These are phyloP conservation scores for Brenthis daphne DNA, from an alignment of 2,888 invertebrate species.

Conservation along the genomic window DNA sequence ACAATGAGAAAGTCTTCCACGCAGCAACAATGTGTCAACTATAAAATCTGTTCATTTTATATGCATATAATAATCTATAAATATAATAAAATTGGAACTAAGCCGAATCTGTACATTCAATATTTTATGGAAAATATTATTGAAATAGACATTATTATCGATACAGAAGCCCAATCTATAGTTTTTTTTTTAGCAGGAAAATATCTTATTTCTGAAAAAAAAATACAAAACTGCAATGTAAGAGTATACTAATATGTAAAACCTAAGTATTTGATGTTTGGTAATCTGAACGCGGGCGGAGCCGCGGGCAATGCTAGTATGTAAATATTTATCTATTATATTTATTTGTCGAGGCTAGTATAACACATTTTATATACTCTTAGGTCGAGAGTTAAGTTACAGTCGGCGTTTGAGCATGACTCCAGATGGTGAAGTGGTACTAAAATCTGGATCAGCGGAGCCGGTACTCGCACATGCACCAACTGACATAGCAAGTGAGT, in stretches of 20 bases:
- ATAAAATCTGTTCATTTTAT: background rate
- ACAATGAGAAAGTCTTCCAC: constrained; percentile 24
- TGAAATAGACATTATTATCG: no score
- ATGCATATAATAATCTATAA: background rate
- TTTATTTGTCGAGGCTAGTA: background rate
- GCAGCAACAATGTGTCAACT: constrained; percentile 3
- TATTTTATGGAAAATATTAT: no score
- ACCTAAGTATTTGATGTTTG: no score
- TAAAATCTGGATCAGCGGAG: constrained; percentile 71
- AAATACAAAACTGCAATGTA: no score
- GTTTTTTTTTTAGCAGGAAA: no score
- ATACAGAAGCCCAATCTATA: no score
- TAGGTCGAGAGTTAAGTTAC: constrained; percentile 82
- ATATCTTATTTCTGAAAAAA: no score
- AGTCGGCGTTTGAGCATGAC: constrained; percentile 75
- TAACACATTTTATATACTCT: constrained; percentile 47
- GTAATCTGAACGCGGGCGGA: no score
- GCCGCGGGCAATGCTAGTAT: background rate
- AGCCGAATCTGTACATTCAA: no score
- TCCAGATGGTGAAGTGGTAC: constrained; percentile 71
- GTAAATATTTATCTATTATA: background rate
- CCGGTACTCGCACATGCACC: constrained; percentile 74
- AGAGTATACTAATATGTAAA: no score
- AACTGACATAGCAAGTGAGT: constrained; percentile 74
- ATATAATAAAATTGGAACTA: no score